A percentile compares a stretch with the other conserved stretches of the same genome.
Conservation (phyloP, 2,888 invertebrate genomes). For the Endomychus coccineus region DNA sequence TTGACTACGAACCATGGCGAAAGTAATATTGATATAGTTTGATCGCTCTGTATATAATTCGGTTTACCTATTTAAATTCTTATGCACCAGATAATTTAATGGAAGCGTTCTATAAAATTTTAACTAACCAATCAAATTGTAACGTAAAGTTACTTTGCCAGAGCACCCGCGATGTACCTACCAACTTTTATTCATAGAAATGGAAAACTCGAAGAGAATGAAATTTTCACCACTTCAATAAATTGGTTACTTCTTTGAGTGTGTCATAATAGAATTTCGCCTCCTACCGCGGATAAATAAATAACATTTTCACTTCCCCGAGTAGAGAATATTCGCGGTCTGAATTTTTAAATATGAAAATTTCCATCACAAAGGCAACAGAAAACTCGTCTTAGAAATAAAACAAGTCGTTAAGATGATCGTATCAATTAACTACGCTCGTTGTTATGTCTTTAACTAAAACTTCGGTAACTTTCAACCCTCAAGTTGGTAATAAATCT, state of each 20-base stretch:
- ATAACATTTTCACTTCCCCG: conserved; percentile 31
- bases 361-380: conserved; percentile 23
- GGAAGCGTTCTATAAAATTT: too few relatives aligned
- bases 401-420: conserved; percentile 25
- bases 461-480: conserved; percentile 29
- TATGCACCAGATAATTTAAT: too few relatives aligned
- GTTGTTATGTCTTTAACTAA: conserved; percentile 33
- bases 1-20: too few relatives aligned
- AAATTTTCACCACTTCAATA: conserved; percentile 39
- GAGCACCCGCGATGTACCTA: too few relatives aligned
- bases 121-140: too few relatives aligned
- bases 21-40: too few relatives aligned
- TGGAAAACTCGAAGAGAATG: conserved; percentile 40
- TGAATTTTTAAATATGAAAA: conserved; percentile 23
- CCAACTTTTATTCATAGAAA: conserved; percentile 26
- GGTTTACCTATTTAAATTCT: too few relatives aligned
- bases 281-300: conserved; percentile 29
- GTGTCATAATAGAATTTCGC: conserved; percentile 28
- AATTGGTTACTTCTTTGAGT: conserved; percentile 37
- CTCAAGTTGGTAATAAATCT: conserved; percentile 37
- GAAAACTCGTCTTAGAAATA: conserved; percentile 11
- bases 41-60: too few relatives aligned
- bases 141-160: too few relatives aligned
- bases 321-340: conserved; percentile 27
- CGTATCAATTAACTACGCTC: conserved; percentile 30